Evolutionary conservation across 2,888 invertebrate species (phyloP), one percentile per base, ranked within the genome.

Genomic region (Drosophila seclusa): DNA sequence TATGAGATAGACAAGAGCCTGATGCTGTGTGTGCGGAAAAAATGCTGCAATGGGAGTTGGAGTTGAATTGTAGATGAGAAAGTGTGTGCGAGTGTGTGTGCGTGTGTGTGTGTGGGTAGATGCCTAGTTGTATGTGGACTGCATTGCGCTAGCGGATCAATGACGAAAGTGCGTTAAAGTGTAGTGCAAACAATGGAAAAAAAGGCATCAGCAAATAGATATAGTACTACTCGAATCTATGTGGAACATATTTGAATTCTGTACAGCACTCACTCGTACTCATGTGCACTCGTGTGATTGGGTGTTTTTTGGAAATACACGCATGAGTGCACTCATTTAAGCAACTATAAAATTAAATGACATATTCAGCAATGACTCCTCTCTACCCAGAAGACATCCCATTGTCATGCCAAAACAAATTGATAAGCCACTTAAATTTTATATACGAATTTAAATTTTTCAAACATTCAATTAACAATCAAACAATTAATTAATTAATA

Each of bases 121-220:
- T 50, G 49, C 50, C 50, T n/a, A 29, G 50, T 50, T 45, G 59
- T 54, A 24, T 58, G 75, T 40, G 62, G 32, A 45, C 40, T 69
- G 65, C 50, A 64, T 59, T 52, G 71, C 64, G 60, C 48, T 65
- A 60, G 40, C 76, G 78, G 87, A 87, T 90, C 90, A 89, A 87
- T 90, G 87, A 78, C 85, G 86, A 84, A 89, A 90, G 87, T 87
- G 90, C 87, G 89, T 90, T 90, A 85, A 87, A 90, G 87, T 87
- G 87, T 87, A 87, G 90, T 73, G 78, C 90, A 90, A 87, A 88
- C 90, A 87, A 87, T 87, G 87, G 87, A 68, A 68, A 74, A 45
- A 75, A 78, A 83, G 76, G 82, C 87, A 90, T 61, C 74, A 69
- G 90, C 87, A 90, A 88, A 86, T 90, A 83, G 71, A 54, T 58